These are phyloP conservation scores for Lamprologus ornatipinnis DNA, from an alignment of 2,113 vertebrate species.

Conservation along the genomic window DNA sequence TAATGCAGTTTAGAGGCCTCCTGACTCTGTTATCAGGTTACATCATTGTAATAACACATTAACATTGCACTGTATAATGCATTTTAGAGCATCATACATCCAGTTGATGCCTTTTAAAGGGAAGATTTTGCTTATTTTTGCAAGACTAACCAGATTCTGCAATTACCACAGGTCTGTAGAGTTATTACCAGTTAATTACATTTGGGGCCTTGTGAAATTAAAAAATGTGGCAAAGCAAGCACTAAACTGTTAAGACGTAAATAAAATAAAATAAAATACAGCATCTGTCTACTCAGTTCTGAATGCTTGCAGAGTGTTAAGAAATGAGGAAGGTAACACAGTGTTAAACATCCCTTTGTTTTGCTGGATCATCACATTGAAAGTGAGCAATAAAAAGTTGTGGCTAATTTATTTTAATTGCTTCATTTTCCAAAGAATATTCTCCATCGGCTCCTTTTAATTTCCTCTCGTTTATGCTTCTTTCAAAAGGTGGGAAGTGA, in stretches of 20 bases:
- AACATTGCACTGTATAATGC: neutral
- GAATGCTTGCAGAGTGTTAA: neutral
- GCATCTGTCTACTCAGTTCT: neutral
- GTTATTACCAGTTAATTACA: neutral
- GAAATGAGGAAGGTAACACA: neutral
- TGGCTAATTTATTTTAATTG: neutral
- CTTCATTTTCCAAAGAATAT: neutral
- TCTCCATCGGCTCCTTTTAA: neutral
- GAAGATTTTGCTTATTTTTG: neutral
- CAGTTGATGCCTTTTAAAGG: neutral
- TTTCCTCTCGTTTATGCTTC: neutral
- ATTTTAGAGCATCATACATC: neutral
- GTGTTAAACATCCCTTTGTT: neutral
- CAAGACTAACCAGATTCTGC: neutral
- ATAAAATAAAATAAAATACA: neutral
- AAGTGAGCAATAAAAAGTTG: neutral
- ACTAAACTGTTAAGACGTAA: neutral
- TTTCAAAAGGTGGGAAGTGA: constrained; percentile 85
- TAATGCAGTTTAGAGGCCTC: neutral
- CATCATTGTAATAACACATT: neutral
- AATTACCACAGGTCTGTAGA: neutral
- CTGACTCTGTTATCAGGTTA: neutral
- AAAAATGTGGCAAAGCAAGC: neutral
- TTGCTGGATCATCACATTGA: neutral
- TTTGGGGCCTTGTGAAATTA: neutral